phyloP scores from a whole-genome alignment of 1,140 invertebrate genomes.

The Thrips palmi region DNA sequence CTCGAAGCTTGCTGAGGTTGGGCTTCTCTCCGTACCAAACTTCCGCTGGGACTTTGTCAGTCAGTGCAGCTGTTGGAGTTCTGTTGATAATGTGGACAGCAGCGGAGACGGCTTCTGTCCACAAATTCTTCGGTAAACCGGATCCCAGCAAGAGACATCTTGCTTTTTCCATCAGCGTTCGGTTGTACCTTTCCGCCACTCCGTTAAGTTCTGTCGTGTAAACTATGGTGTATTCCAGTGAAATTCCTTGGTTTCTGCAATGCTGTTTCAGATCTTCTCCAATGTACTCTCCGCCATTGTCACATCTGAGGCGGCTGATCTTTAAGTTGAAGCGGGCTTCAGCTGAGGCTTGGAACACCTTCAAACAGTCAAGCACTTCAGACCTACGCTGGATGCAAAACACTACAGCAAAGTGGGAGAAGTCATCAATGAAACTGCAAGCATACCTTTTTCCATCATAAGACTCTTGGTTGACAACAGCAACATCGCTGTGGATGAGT shows the following conservation, averaged over 20 bases:
- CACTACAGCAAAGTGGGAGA: constrained; percentile 14
- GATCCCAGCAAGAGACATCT: constrained; percentile 12
- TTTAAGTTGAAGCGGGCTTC: constrained; percentile 3
- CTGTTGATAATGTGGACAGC: constrained; percentile 13
- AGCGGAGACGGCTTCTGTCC: constrained; percentile 11
- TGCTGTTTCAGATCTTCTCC: constrained; percentile 1
- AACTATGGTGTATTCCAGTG: not conserved
- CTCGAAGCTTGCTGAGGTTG: constrained; percentile 6
- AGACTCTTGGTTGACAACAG: constrained; percentile 9
- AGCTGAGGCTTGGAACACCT: constrained; percentile 13
- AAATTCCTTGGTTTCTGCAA: constrained; percentile 1
- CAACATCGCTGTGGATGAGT: constrained; percentile 17
- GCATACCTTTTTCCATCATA: constrained; percentile 16
- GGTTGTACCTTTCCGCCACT: constrained; percentile 11
- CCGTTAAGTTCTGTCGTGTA: constrained; percentile 6
- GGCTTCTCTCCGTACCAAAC: constrained; percentile 3
- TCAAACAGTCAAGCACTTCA: constrained; percentile 15
- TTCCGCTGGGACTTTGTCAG: not conserved
- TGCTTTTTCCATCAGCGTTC: constrained; percentile 11
- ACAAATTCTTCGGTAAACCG: constrained; percentile 9
- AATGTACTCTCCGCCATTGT: constrained; percentile 13
- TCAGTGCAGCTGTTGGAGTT: constrained; percentile 4
- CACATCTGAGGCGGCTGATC: constrained; percentile 9
- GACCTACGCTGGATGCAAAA: constrained; percentile 15
- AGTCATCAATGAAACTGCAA: constrained; percentile 19